A percentile compares a stretch with the other conserved stretches of the same genome.
Conservation (phyloP, 2,888 invertebrate genomes). For the Hermaeophaga mercurialis region DNA sequence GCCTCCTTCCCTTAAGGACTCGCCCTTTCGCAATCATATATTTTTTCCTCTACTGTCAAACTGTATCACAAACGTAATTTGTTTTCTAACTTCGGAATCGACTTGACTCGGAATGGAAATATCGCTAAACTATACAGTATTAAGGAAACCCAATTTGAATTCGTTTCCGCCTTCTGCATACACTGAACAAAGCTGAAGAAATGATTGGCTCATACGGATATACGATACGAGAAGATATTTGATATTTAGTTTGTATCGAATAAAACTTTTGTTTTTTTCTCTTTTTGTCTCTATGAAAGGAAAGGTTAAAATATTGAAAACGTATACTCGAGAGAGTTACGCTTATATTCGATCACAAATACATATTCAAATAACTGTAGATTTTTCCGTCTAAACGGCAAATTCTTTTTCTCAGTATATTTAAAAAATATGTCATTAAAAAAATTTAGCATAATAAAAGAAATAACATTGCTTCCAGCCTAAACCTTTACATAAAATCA, state of each 20-base stretch:
- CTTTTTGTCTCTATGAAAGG: neutral
- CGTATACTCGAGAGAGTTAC: no score
- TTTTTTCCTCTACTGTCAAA: conserved; percentile 48
- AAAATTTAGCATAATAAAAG: no score
- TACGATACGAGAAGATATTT: conserved; percentile 43
- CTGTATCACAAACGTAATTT: conserved; percentile 53
- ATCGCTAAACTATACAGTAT: conserved; percentile 52
- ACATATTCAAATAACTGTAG: no score
- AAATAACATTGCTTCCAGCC: no score
- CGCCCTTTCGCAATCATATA: conserved; percentile 30
- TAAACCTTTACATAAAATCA: no score
- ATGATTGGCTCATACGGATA: conserved; percentile 45
- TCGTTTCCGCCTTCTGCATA: conserved; percentile 41
- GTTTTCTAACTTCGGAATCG: conserved; percentile 50
- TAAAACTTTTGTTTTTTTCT: conserved; percentile 6
- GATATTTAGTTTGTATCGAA: conserved; percentile 21
- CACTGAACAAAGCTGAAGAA: conserved; percentile 46
- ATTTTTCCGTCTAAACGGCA: no score
- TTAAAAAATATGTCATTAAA: no score
- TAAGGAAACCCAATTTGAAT: conserved; percentile 47
- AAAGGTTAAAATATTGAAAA: neutral
- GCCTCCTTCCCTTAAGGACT: conserved; percentile 3
- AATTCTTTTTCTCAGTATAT: no score
- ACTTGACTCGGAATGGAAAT: conserved; percentile 48
- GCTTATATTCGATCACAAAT: no score